phyloP scores from a whole-genome alignment of 1,140 invertebrate species.

The Ceratina japonica region DNA sequence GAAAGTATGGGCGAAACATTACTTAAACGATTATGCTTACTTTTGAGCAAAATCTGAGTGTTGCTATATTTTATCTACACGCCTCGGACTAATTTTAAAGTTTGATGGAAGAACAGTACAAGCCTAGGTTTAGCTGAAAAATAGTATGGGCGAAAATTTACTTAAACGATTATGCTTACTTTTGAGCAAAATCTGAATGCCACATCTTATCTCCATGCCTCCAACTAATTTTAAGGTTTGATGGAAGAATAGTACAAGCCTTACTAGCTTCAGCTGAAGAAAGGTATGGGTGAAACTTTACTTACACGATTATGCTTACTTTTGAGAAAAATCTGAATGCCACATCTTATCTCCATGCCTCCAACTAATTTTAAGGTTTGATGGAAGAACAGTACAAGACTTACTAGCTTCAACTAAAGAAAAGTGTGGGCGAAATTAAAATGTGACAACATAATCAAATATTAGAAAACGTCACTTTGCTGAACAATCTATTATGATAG shows the following conservation, averaged over 20 bases:
- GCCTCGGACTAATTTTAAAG: too few relatives aligned
- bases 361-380: too few relatives aligned
- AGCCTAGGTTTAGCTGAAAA: too few relatives aligned
- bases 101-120: too few relatives aligned
- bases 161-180: background rate
- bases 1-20: background rate
- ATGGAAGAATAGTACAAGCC: background rate
- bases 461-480: too few relatives aligned
- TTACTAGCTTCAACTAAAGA: background rate
- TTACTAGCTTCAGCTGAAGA: background rate
- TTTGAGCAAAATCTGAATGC: background rate
- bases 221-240: too few relatives aligned
- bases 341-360: too few relatives aligned
- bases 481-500: too few relatives aligned
- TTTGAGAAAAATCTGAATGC: background rate
- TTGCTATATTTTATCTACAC: too few relatives aligned
- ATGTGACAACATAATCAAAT: too few relatives aligned
- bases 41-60: background rate
- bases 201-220: too few relatives aligned
- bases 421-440: background rate
- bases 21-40: background rate
- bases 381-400: background rate
- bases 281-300: background rate
- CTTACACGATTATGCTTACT: background rate
- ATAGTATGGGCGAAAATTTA: background rate